These are phyloP conservation scores for Antheraea yamamai DNA, from an alignment of 2,888 invertebrate genomes.

Conservation along the genomic window DNA sequence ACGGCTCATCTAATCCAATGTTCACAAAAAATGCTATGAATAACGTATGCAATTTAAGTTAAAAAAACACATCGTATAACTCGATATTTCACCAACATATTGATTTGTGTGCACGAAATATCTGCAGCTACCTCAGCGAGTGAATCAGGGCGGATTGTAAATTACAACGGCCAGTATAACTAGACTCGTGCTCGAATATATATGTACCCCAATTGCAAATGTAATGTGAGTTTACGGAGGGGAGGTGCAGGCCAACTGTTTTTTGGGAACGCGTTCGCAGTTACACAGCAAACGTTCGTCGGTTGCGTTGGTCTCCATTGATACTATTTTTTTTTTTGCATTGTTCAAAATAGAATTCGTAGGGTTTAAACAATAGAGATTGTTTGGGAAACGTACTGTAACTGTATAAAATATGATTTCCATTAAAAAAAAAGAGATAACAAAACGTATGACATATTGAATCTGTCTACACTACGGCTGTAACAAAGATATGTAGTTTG, in stretches of 20 bases:
- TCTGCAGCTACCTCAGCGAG: neutral
- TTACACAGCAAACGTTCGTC: neutral
- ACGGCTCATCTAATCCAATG: no score
- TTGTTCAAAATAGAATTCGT: neutral
- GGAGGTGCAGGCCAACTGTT: neutral
- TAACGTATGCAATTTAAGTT: neutral
- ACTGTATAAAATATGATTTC: neutral
- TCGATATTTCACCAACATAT: neutral
- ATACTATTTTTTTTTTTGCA: neutral
- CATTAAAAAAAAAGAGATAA: neutral
- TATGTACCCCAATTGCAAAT: neutral
- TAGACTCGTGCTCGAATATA: neutral
- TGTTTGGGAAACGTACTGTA: neutral
- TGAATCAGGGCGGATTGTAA: neutral
- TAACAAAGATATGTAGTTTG: no score
- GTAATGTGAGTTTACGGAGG: neutral
- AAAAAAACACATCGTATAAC: neutral
- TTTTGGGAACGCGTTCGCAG: neutral
- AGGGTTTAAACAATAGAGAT: neutral
- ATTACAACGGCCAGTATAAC: constrained; percentile 1
- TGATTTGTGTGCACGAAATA: neutral
- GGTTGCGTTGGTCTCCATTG: neutral
- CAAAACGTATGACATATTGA: neutral
- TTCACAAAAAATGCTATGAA: neutral
- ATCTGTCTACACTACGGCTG: neutral